These are phyloP conservation scores for Syngnathus rostellatus DNA, from an alignment of 2,797 vertebrate species.

Conservation along the genomic window DNA sequence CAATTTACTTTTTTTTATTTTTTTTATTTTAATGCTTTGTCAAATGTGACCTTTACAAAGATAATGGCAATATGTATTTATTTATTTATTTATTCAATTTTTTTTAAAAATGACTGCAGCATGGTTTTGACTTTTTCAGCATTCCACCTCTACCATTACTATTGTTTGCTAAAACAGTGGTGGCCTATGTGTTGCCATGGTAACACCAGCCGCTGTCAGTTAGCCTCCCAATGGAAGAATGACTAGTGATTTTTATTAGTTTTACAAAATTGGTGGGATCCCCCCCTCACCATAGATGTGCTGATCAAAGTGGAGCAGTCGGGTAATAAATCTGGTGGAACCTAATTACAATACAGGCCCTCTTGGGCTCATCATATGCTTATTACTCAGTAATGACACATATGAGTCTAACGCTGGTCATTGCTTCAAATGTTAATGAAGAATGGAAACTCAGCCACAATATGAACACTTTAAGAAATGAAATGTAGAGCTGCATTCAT, in stretches of 20 bases:
- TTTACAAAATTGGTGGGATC: slow-evolving; percentile 74
- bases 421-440: not conserved
- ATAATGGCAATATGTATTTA: not conserved
- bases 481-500: not conserved
- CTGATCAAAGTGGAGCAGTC: slow-evolving; percentile 72
- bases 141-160: not conserved
- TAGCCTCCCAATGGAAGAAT: slow-evolving; percentile 66
- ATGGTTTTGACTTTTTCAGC: not conserved
- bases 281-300: slow-evolving; percentile 68
- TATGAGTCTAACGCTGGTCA: slow-evolving; percentile 35
- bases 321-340: slow-evolving; percentile 80
- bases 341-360: slow-evolving; percentile 69
- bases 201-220: slow-evolving; percentile 74
- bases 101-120: not conserved
- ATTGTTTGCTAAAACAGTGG: not conserved
- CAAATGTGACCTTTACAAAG: not conserved
- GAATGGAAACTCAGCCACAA: no score
- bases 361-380: slow-evolving; percentile 49
- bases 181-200: slow-evolving; percentile 62
- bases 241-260: slow-evolving; percentile 85
- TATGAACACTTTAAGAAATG: not conserved
- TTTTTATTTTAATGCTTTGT: not conserved
- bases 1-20: not conserved
- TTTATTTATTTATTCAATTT: not conserved
- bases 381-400: slow-evolving; percentile 40